Conservation (phyloP, 2,113 vertebrate species). For the Oryctolagus cuniculus region DNA sequence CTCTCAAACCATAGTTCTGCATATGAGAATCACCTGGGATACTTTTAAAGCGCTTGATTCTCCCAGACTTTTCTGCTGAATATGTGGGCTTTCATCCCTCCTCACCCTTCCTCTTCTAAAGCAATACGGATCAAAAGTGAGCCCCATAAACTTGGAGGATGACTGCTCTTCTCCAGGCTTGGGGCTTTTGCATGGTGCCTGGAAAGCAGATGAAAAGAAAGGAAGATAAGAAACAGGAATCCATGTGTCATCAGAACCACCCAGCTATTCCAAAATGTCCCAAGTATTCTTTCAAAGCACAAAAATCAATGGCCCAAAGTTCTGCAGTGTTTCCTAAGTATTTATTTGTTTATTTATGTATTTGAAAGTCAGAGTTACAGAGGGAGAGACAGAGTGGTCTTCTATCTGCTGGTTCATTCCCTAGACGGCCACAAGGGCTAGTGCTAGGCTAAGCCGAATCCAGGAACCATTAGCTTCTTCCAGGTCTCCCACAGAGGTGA, state of each 20-base stretch:
- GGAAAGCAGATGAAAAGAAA: neutral
- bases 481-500: too few relatives aligned
- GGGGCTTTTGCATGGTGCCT: neutral
- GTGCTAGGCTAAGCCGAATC: too few relatives aligned
- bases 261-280: neutral
- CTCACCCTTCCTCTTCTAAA: neutral
- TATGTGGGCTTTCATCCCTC: neutral
- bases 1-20: neutral
- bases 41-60: neutral
- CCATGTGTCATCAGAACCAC: neutral
- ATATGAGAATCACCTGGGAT: neutral
- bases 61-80: neutral
- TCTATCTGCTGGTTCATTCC: too few relatives aligned
- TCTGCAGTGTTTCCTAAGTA: conserved; percentile 60
- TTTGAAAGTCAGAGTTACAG: too few relatives aligned
- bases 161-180: neutral
- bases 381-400: too few relatives aligned
- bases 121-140: neutral
- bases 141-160: neutral
- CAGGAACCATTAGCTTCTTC: too few relatives aligned
- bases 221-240: conserved; percentile 20
- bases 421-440: too few relatives aligned
- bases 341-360: neutral
- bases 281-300: conserved; percentile 21
- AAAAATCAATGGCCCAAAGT: conserved; percentile 11